These are phyloP conservation scores for Engraulis encrasicolus DNA, from an alignment of 2,113 vertebrate genomes.

Conservation along the genomic window DNA sequence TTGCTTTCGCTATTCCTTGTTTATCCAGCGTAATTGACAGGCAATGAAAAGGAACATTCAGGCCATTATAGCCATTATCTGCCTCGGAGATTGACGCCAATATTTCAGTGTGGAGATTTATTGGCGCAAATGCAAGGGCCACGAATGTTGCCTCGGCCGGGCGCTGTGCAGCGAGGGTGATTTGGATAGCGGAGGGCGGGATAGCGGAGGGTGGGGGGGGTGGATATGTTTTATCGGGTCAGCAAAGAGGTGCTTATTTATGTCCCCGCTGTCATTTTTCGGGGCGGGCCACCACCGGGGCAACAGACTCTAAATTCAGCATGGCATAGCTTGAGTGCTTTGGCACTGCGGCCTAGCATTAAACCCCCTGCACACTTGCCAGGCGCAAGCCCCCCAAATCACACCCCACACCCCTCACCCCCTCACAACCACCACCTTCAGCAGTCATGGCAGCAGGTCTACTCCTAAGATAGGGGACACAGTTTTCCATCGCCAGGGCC, in stretches of 20 bases:
- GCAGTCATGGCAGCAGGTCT: slow-evolving; percentile 61
- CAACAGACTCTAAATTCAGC: slow-evolving; percentile 59
- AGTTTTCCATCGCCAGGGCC: too few relatives aligned
- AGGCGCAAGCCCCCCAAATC: slow-evolving; percentile 69
- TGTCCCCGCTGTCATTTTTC: slow-evolving; percentile 50
- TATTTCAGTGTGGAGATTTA: slow-evolving; percentile 31
- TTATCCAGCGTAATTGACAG: slow-evolving; percentile 32
- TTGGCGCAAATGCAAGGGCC: slow-evolving; percentile 11
- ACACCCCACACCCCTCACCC: too few relatives aligned
- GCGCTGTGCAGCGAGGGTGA: slow-evolving; percentile 2
- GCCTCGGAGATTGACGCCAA: slow-evolving; percentile 24
- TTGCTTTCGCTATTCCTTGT: slow-evolving; percentile 13
- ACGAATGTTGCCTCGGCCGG: slow-evolving; percentile 29
- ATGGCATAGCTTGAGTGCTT: slow-evolving; percentile 59
- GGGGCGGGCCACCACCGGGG: slow-evolving; percentile 49
- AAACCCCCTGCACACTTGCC: slow-evolving; percentile 62
- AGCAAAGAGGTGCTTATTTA: slow-evolving; percentile 54
- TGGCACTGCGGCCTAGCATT: slow-evolving; percentile 57
- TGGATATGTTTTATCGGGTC: slow-evolving; percentile 32
- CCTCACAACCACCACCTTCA: too few relatives aligned
- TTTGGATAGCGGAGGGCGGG: background rate
- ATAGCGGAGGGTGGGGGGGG: background rate
- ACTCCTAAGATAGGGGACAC: slow-evolving; percentile 41
- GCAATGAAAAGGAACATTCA: slow-evolving; percentile 8
- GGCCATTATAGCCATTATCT: slow-evolving; percentile 11